phyloP scores from a whole-genome alignment of 1,140 invertebrate species.

The Matsumurasca onukii region DNA sequence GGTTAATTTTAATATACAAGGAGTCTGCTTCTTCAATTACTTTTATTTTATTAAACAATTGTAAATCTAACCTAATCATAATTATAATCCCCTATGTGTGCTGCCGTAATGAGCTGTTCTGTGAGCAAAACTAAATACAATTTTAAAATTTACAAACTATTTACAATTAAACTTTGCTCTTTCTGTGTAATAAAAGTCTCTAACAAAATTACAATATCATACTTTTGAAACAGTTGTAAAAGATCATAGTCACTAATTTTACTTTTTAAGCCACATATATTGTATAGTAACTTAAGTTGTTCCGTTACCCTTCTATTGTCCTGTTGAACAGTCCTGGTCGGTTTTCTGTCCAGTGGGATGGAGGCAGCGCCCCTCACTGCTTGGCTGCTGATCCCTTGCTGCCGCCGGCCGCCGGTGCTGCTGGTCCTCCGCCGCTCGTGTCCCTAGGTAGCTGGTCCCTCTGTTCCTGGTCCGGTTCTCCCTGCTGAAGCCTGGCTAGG shows the following conservation, averaged over 20 bases:
- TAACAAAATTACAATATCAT: constrained; percentile 12
- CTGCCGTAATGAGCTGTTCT: background rate
- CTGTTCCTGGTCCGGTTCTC: background rate
- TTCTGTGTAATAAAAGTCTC: too few relatives aligned
- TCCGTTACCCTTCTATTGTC: background rate
- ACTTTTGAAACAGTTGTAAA: background rate
- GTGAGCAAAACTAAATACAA: background rate
- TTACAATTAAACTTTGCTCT: background rate
- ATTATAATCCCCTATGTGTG: background rate
- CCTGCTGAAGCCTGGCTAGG: too few relatives aligned
- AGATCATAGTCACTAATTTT: background rate
- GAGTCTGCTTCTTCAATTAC: background rate
- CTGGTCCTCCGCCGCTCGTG: background rate
- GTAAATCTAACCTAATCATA: background rate
- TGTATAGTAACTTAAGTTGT: background rate
- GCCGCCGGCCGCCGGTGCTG: background rate
- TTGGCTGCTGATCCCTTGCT: background rate
- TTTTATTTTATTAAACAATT: background rate
- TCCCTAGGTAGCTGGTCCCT: background rate
- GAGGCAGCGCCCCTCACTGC: background rate
- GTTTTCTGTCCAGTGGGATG: background rate
- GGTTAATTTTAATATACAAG: background rate
- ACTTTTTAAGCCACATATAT: constrained; percentile 16
- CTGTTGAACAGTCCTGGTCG: background rate
- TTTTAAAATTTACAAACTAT: background rate